These are phyloP conservation scores for Heliconius cydno DNA, from an alignment of 2,888 invertebrate species.

Conservation along the genomic window DNA sequence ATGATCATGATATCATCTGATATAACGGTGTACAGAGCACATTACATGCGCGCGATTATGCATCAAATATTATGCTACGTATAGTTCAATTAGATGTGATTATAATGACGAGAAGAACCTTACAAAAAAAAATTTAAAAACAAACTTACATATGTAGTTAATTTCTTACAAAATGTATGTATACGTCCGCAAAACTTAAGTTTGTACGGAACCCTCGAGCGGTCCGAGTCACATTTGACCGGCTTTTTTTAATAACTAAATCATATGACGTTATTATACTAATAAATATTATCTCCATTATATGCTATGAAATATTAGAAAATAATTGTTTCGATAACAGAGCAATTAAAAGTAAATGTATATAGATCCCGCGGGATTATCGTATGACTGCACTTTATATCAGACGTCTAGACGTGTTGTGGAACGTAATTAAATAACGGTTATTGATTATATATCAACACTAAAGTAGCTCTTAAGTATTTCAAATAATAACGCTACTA, in stretches of 20 bases:
- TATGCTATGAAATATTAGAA: neutral
- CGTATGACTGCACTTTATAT: neutral
- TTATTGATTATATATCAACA: neutral
- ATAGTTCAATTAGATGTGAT: neutral
- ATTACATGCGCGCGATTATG: neutral
- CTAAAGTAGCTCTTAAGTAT: neutral
- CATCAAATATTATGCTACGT: neutral
- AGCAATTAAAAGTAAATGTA: neutral
- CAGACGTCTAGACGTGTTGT: conserved; percentile 23
- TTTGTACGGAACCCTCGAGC: no score
- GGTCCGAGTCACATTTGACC: no score
- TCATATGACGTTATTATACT: no score
- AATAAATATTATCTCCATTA: no score
- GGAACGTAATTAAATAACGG: conserved; percentile 8
- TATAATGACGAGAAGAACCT: no score
- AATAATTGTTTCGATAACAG: neutral
- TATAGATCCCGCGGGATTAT: conserved; percentile 10
- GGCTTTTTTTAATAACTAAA: no score
- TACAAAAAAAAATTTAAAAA: no score
- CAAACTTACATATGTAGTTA: no score
- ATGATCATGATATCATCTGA: neutral
- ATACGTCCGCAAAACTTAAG: no score
- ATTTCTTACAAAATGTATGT: no score
- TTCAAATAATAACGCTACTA: neutral
- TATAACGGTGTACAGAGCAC: no score